Conservation (phyloP, 2,797 vertebrate genomes). For the Brachymystax lenok region DNA sequence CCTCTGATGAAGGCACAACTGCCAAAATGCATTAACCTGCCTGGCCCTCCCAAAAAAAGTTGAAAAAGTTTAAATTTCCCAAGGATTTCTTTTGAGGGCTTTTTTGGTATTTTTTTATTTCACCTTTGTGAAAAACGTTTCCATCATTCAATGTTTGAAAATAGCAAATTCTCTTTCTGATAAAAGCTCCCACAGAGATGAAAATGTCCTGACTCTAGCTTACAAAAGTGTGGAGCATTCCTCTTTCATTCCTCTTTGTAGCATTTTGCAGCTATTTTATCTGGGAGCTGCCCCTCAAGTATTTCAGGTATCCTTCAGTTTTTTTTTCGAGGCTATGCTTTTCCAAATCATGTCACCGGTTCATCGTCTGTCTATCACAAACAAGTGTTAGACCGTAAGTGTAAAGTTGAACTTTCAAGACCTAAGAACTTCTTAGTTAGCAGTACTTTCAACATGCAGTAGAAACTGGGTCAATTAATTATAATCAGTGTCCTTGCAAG, state of each 20-base stretch:
- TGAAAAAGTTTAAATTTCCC: too few relatives aligned
- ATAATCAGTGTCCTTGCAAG: too few relatives aligned
- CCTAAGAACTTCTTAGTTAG: neutral
- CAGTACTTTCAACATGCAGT: too few relatives aligned
- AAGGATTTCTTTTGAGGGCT: too few relatives aligned
- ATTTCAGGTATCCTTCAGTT: neutral
- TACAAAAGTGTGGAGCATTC: conserved; percentile 21
- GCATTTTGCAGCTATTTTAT: conserved; percentile 4
- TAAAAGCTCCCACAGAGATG: conserved; percentile 29
- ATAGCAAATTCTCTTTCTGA: conserved; percentile 14
- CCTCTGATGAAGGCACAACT: neutral
- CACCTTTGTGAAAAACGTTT: conserved; percentile 19
- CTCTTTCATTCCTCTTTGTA: conserved; percentile 11
- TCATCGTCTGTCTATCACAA: neutral
- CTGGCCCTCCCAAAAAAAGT: too few relatives aligned
- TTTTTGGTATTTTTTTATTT: conserved; percentile 5
- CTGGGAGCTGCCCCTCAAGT: conserved; percentile 1
- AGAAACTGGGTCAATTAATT: too few relatives aligned
- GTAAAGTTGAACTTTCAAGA: neutral
- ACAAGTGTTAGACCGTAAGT: neutral
- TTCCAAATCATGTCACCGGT: neutral
- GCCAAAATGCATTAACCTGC: too few relatives aligned
- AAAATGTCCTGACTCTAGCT: conserved; percentile 29
- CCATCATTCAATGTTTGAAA: conserved; percentile 19
- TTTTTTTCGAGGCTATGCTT: neutral